Conservation (phyloP, 2,797 vertebrate genomes). For the Halcyon smyrnensis region DNA sequence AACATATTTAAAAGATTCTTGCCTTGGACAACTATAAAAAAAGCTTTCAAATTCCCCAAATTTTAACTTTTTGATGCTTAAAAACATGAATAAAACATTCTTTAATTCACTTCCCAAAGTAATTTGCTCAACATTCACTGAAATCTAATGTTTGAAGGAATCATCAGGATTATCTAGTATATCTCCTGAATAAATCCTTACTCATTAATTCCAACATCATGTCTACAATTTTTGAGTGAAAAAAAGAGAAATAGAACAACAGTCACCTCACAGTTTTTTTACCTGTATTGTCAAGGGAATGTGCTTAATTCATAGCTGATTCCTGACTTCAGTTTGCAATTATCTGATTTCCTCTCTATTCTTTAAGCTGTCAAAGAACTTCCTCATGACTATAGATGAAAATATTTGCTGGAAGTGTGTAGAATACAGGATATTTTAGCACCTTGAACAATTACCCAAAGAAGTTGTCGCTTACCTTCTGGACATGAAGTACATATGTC, state of each 20-base stretch:
- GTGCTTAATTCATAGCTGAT: background rate
- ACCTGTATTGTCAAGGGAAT: background rate
- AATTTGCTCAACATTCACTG: background rate
- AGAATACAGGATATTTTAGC: background rate
- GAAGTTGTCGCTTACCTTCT: conserved; percentile 79
- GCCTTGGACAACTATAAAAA: background rate
- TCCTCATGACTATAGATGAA: background rate
- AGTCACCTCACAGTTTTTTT: background rate
- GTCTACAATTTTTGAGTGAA: background rate
- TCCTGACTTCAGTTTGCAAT: background rate
- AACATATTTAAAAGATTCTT: background rate
- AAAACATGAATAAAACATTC: background rate
- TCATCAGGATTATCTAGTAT: background rate
- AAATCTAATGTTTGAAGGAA: background rate
- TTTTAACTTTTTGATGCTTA: background rate
- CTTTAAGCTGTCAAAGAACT: background rate
- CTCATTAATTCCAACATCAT: background rate
- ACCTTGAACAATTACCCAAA: background rate
- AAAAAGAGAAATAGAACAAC: background rate
- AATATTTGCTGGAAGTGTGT: background rate
- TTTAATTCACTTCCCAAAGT: background rate
- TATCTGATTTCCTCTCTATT: background rate
- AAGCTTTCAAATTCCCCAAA: background rate
- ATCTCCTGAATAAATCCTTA: background rate
- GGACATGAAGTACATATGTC: conserved; percentile 83